Percentiles rank a stretch among this genome's conserved stretches.
These are phyloP conservation scores for Macaria notata DNA, from an alignment of 2,888 invertebrate genomes.

Conservation along the genomic window DNA sequence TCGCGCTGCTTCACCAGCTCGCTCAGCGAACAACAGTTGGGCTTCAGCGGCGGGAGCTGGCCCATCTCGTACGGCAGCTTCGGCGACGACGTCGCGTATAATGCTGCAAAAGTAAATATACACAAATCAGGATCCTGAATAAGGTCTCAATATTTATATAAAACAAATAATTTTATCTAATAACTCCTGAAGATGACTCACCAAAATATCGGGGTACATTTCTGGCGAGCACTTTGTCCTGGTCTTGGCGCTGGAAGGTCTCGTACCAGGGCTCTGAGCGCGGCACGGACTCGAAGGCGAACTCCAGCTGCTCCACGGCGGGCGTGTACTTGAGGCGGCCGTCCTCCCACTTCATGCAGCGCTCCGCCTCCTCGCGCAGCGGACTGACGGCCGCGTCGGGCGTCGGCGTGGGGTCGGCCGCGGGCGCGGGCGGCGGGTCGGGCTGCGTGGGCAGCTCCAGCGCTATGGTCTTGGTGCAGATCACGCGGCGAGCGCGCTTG, in stretches of 20 bases:
- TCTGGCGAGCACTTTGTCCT: slow-evolving; percentile 84
- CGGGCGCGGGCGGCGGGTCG: slow-evolving; percentile 37
- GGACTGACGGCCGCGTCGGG: slow-evolving; percentile 45
- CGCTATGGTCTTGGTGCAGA: slow-evolving; percentile 21
- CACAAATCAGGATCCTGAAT: too few species aligned
- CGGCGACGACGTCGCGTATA: slow-evolving; percentile 83
- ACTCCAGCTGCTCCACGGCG: slow-evolving; percentile 84
- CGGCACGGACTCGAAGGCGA: slow-evolving; percentile 89
- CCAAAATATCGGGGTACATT: slow-evolving; percentile 83
- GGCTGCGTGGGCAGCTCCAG: slow-evolving; percentile 27
- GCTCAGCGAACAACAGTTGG: slow-evolving; percentile 77
- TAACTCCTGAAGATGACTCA: too few species aligned
- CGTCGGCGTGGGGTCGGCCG: slow-evolving; percentile 52
- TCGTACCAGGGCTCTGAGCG: slow-evolving; percentile 89
- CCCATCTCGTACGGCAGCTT: slow-evolving; percentile 90
- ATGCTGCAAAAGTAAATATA: slow-evolving; percentile 60
- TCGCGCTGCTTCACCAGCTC: slow-evolving; percentile 72
- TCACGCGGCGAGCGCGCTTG: slow-evolving; percentile 42
- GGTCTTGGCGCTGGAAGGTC: slow-evolving; percentile 89
- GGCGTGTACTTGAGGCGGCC: slow-evolving; percentile 72
- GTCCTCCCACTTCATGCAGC: slow-evolving; percentile 75
- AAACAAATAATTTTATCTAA: too few species aligned
- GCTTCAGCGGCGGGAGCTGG: slow-evolving; percentile 83
- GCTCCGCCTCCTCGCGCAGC: slow-evolving; percentile 57
- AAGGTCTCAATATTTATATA: too few species aligned